phyloP scores from a whole-genome alignment of 2,888 invertebrate species.

The Adelognathus sp. region DNA sequence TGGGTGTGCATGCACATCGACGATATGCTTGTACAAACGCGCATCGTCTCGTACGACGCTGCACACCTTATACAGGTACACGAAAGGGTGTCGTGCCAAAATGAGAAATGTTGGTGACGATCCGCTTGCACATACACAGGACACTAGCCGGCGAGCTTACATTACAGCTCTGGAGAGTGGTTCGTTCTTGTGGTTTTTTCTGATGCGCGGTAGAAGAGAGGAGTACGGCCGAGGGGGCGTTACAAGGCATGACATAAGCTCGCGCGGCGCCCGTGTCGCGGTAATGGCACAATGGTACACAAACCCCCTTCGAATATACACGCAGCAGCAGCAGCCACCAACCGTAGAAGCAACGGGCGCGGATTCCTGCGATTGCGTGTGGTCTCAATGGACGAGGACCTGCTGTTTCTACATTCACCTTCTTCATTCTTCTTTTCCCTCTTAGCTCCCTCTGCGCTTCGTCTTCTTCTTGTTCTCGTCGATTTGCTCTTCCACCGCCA shows the following conservation, averaged over 20 bases:
- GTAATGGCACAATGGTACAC: slow-evolving; percentile 64
- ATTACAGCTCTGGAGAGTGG: slow-evolving; percentile 2
- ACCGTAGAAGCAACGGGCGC: slow-evolving; percentile 41
- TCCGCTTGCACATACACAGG: slow-evolving; percentile 28
- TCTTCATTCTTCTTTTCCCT: slow-evolving; percentile 40
- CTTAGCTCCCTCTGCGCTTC: slow-evolving; percentile 15
- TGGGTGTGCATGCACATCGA: neutral
- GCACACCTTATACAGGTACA: slow-evolving; percentile 11
- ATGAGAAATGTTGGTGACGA: slow-evolving; percentile 51
- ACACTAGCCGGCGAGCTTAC: slow-evolving; percentile 26
- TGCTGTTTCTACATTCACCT: slow-evolving; percentile 41
- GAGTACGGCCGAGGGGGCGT: slow-evolving; percentile 56
- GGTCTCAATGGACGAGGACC: slow-evolving; percentile 59
- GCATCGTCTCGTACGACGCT: neutral
- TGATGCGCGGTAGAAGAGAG: slow-evolving; percentile 1
- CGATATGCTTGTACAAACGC: neutral
- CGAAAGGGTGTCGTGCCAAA: slow-evolving; percentile 28
- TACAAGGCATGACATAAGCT: slow-evolving; percentile 59
- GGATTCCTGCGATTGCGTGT: slow-evolving; percentile 62
- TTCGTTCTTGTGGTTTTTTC: neutral
- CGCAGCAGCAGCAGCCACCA: slow-evolving; percentile 34
- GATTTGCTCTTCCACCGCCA: too few species aligned
- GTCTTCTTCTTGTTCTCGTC: neutral
- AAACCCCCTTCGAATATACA: slow-evolving; percentile 43
- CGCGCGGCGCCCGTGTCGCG: slow-evolving; percentile 60